Percentiles rank a stretch among this genome's conserved stretches.
Conservation (phyloP, 2,113 vertebrate species). For the Melospiza georgiana region DNA sequence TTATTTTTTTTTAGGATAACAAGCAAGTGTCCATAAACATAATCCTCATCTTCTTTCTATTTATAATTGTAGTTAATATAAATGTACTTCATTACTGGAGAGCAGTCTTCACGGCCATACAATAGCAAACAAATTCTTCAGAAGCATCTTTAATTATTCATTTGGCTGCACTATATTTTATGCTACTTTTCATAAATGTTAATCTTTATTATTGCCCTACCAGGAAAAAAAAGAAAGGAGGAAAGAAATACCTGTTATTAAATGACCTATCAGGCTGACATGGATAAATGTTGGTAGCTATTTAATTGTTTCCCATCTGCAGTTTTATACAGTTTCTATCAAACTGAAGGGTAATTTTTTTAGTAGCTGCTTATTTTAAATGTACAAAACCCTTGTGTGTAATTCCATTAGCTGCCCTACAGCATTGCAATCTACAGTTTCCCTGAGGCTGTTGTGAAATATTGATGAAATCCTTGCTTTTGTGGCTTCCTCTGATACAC, state of each 20-base stretch:
- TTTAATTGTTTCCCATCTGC: slow-evolving; percentile 81
- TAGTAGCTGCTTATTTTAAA: slow-evolving; percentile 93
- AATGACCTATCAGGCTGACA: slow-evolving; percentile 75
- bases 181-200: slow-evolving; percentile 81
- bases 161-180: slow-evolving; percentile 74
- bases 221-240: not conserved
- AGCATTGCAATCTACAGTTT: slow-evolving; percentile 93
- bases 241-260: slow-evolving; percentile 78
- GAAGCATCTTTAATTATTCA: slow-evolving; percentile 82
- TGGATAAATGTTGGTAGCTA: slow-evolving; percentile 72
- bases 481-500: slow-evolving; percentile 85
- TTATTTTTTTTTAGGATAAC: not conserved
- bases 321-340: slow-evolving; percentile 83
- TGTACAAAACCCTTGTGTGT: slow-evolving; percentile 95
- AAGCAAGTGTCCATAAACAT: slow-evolving; percentile 61
- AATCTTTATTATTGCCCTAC: slow-evolving; percentile 79
- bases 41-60: slow-evolving; percentile 49
- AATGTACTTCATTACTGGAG: slow-evolving; percentile 66
- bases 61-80: slow-evolving; percentile 71
- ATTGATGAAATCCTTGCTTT: slow-evolving; percentile 93
- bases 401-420: slow-evolving; percentile 94
- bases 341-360: slow-evolving; percentile 84
- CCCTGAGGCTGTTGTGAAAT: slow-evolving; percentile 98
- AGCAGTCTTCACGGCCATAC: slow-evolving; percentile 53
- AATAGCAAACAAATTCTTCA: slow-evolving; percentile 76